Evolutionary conservation across 2,888 invertebrate species (phyloP).

Genomic region (Oxyteleia sp.): DNA sequence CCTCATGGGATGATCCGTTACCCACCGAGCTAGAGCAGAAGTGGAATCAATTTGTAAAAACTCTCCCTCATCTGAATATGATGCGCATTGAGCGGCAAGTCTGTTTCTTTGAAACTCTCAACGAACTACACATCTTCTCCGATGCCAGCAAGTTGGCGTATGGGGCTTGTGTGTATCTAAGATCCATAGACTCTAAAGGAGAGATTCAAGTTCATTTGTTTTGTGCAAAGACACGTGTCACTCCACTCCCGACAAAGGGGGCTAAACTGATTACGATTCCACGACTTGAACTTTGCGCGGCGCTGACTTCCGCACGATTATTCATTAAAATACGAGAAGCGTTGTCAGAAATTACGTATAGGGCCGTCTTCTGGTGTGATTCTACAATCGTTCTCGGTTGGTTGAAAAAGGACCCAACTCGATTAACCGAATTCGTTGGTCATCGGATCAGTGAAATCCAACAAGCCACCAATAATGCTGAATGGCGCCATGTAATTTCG

Average conservation of each 20-base stretch:
- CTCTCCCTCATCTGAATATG: conserved; percentile 1
- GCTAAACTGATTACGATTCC: conserved; percentile 36
- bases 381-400: conserved; percentile 2
- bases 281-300: conserved; percentile 32
- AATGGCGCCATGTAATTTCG: conserved; percentile 12
- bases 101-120: conserved; percentile 1
- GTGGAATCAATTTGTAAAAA: background rate
- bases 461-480: background rate
- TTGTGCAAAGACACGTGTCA: conserved; percentile 52
- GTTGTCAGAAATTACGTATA: background rate
- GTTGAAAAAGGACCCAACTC: background rate
- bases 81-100: conserved; percentile 19
- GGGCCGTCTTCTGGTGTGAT: conserved; percentile 32
- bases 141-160: conserved; percentile 40
- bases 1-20: conserved; percentile 11
- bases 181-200: background rate
- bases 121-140: conserved; percentile 34
- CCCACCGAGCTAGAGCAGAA: background rate
- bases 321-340: background rate
- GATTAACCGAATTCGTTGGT: conserved; percentile 13
- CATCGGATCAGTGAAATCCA: conserved; percentile 12
- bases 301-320: background rate
- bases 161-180: conserved; percentile 36
- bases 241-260: conserved; percentile 30
- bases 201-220: conserved; percentile 10